Percentiles rank a stretch among this genome's conserved stretches.
Evolutionary conservation across 2,113 vertebrate genomes (phyloP).

Genomic region (Pseudolaguvia tuberculata): DNA sequence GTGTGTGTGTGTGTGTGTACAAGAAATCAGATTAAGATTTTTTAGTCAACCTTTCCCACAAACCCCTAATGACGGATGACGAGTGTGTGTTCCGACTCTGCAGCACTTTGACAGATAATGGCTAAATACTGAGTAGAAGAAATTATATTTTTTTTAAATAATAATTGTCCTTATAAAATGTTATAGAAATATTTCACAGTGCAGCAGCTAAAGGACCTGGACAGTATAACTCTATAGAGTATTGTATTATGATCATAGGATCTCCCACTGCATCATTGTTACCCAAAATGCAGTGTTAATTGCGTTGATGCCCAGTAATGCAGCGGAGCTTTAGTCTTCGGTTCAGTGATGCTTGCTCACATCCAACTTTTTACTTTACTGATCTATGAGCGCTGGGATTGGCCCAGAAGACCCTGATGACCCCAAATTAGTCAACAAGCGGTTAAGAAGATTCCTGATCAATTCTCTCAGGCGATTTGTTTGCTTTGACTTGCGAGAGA

Average conservation of each 20-base stretch:
- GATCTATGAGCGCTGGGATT: too few relatives aligned
- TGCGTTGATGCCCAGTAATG: neutral
- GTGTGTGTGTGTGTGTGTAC: slow-evolving; percentile 31
- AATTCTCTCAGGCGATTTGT: too few relatives aligned
- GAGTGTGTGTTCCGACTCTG: slow-evolving; percentile 37
- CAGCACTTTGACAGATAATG: slow-evolving; percentile 67
- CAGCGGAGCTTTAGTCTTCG: neutral
- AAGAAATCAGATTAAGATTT: slow-evolving; percentile 64
- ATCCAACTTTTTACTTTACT: neutral
- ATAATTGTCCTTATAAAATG: too few relatives aligned
- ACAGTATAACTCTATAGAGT: too few relatives aligned
- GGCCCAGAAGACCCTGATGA: too few relatives aligned
- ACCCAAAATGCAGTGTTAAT: neutral
- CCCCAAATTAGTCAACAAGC: too few relatives aligned
- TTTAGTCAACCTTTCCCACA: slow-evolving; percentile 80
- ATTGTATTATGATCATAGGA: neutral
- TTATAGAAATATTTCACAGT: too few relatives aligned
- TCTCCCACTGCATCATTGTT: neutral
- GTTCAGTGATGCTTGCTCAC: neutral
- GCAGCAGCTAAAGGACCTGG: too few relatives aligned
- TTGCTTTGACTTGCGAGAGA: too few relatives aligned
- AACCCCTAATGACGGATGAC: slow-evolving; percentile 75
- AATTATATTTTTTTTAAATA: too few relatives aligned
- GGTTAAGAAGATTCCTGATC: too few relatives aligned
- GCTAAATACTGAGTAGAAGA: slow-evolving; percentile 30